Percentiles rank a stretch among this genome's conserved stretches.
Evolutionary conservation across 2,113 vertebrate species (phyloP).

Genomic region (Harpagus bidentatus): DNA sequence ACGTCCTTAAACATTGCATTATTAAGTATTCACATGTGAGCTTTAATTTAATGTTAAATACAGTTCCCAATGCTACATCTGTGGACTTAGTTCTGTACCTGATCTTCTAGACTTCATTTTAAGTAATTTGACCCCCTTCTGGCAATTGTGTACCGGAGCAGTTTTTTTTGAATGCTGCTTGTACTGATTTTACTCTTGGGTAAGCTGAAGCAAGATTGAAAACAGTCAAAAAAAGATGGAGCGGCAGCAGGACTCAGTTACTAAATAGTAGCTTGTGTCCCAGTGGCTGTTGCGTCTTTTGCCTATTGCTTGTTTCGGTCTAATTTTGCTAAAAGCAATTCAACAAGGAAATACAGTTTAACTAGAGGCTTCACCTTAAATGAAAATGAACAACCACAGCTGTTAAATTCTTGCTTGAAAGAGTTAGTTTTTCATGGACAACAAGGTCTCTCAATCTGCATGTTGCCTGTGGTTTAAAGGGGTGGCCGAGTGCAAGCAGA

Average conservation of each 20-base stretch:
- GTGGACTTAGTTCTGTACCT: not conserved
- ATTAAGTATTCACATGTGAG: not conserved
- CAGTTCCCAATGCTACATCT: accelerated
- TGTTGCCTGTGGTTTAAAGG: not conserved
- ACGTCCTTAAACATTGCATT: not conserved
- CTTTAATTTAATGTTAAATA: not conserved
- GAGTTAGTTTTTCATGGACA: too few species aligned
- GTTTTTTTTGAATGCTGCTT: not conserved
- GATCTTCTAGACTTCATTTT: not conserved
- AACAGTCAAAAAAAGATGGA: not conserved
- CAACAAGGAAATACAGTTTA: not conserved
- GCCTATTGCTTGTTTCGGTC: not conserved
- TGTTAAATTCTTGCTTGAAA: too few species aligned
- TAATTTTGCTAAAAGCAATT: not conserved
- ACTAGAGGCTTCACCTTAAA: not conserved
- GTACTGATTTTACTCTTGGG: too few species aligned
- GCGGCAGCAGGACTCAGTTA: not conserved
- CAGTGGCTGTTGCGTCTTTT: not conserved
- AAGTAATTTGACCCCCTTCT: not conserved
- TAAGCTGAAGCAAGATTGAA: not conserved
- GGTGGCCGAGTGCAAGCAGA: not conserved
- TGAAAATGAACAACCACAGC: accelerated
- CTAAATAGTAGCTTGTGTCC: accelerated
- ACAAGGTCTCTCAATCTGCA: accelerated
- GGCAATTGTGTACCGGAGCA: not conserved